A percentile compares a stretch with the other conserved stretches of the same genome.
Conservation (phyloP, 2,113 vertebrate genomes). For the Cygnus buccinator region DNA sequence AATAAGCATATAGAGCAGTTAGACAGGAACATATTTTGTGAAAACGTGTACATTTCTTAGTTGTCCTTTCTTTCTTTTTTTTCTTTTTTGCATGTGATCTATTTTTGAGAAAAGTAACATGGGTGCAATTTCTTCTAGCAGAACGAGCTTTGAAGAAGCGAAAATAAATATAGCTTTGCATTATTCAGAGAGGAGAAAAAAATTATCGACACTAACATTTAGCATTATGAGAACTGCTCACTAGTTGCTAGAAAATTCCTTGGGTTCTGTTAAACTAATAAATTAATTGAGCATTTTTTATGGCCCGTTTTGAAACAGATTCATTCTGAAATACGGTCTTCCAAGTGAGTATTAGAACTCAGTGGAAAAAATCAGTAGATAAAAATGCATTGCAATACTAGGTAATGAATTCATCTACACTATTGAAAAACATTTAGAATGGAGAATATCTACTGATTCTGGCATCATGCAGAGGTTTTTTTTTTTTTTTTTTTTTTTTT, state of each 20-base stretch:
- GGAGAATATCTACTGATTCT: background rate
- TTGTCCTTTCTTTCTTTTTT: background rate
- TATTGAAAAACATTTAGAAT: background rate
- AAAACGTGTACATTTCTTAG: background rate
- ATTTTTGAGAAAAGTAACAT: background rate
- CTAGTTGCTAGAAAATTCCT: background rate
- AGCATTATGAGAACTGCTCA: background rate
- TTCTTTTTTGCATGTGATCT: background rate
- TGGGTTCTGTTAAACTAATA: conserved; percentile 24
- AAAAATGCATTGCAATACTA: background rate
- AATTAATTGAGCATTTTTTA: conserved; percentile 48
- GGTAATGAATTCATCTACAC: background rate
- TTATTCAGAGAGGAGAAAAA: conserved; percentile 14
- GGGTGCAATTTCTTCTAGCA: background rate
- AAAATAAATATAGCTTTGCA: background rate
- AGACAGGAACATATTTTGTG: background rate
- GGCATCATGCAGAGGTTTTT: background rate
- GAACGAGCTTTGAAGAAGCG: background rate
- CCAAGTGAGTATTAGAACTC: background rate
- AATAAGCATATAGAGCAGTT: background rate
- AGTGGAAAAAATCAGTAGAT: background rate
- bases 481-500: background rate
- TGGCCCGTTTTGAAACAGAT: conserved; percentile 30
- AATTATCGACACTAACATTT: background rate
- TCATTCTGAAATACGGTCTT: conserved; percentile 4